Base-by-base conservation (phyloP, 2,797 vertebrate species). In the Enteromius radiatus region DNA sequence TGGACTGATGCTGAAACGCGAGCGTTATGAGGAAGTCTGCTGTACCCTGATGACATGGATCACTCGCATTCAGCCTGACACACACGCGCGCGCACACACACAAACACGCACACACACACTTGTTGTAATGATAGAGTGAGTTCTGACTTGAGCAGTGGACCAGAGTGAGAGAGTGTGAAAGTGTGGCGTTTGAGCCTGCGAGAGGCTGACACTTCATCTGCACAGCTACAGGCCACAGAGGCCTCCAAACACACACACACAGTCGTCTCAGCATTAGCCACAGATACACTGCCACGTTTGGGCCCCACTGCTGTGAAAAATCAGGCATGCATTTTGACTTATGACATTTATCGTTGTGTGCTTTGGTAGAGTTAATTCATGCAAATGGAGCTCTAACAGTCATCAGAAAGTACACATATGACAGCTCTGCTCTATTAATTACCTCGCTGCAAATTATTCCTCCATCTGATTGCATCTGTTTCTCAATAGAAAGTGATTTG, bases 161-260 rank as follows among this genome's bases (percentile, higher is more conserved):
- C 88, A 90, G 90, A 91, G 92, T 92, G 92, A 92, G 93, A 94
- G 92, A 90, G 91, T 92, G 91, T 88, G 92, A 92, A 93, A 89
- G 81, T 86, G 92, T 93, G 91, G 63, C 26, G 92, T 92, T 82
- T 85, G 84, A 80, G 86, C 90, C 89, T 91, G 91, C 92, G 85
- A 87, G 85, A 90, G 91, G 90, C 41, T 93, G 93, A 93, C 93
- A 89, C 88, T 88, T 91, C 68, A 65, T 82, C 90, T 90, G 85
- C 89, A 92, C 85, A 91, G 92, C 93, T 93, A 90, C 89, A 84
- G 92, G 93, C 90, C 84, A 92, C 71, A 61, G 84, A 84, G 88
- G 87, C 86, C 41, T 77, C 85, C 82, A 90, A 85, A 87, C 90
- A 92, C 86, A 88, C 59, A 76, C 88, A 90, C 91, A 90, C 41